Base-by-base conservation (phyloP, 2,888 invertebrate species). In the Dromius quadrimaculatus region DNA sequence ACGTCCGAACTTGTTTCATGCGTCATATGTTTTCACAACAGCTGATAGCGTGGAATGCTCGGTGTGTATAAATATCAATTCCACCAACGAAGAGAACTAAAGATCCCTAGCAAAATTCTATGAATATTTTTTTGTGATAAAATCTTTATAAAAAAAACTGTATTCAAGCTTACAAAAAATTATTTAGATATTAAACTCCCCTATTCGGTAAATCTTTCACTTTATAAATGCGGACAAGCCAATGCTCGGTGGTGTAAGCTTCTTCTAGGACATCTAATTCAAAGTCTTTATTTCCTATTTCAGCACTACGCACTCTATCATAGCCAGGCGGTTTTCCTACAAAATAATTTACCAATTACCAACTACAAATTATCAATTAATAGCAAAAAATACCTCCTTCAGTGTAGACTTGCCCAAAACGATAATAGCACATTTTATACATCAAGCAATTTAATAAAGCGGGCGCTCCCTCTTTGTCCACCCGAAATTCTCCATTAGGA, bases 361-460 rank as follows among this genome's bases (percentile, higher is more conserved):
- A 17, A 34, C 23, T 2, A 59, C 47, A 34, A 22, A 23, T 15
- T 38, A 68, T 61, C 20, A 68, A 36, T 63, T 45, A 59, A 38
- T 19, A 61, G 4, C 17, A 43, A 28, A 45, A 75, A 83, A 81
- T 75, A 91, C 94, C 92, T 78, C 93, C 94, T 86, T 98, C 97
- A 0, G 97, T 97, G 81, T 96, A 97, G 72, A 97, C 94, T 78
- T 94, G 93, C 0, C 97, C 98, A 82, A 98, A 99, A 79, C 95
- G 90, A 85, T 99, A 98, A 83, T 98, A 99, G 85, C 97, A 97
- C 94, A 99, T 94, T 86, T 98, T 99, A 86, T 99, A 98, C 98
- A 98, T 99, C 73, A 98, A 89, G 79, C 96, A 98, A 85, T 99
- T 98, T 76, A 98, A 90, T 76, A 99, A 86, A 13, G 92, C 92